Base-by-base conservation (phyloP, 2,888 invertebrate genomes). In the Oxytorus armatus region DNA sequence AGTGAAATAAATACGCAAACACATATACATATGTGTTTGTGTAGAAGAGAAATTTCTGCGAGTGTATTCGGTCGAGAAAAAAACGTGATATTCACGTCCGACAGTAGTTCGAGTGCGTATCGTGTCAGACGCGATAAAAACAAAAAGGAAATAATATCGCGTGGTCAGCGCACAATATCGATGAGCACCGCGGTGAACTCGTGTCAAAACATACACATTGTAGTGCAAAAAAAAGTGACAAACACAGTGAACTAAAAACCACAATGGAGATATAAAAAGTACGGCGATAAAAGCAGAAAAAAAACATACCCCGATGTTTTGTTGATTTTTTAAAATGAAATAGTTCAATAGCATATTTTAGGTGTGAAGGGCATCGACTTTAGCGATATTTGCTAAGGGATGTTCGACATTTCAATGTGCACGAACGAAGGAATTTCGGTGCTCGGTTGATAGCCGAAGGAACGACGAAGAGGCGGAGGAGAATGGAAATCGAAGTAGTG, bases 41-140 rank as follows among this genome's bases (percentile, higher is more conserved):
- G 16, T n/a, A 39, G 8, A 11, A 14, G 23, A 29, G 29, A 47
- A 29, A 29, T 77, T 49, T 21, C 63, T 55, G 63, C 44, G 4
- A 14, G 11, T 47, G 18, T 33, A 23, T 36, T 14, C 25, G 4
- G 51, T 39, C 14, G 16, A 57, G 55, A 55, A 39, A 57, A 39
- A 23, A 25, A n/a, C n/a, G 65, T 47, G 8, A 65, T 57, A 72
- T 59, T 59, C 66, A 76, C 51, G 59, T n/a, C 25, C n/a, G 10
- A 39, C 53, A 69, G 74, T 79, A 68, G 59, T 70, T 65, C 42
- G 59, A 29, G 79, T 70, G 65, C 29, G 44, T 66, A 51, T 79
- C 65, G 75, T 14, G 65, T 79, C 70, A 47, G 70, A 59, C 75
- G 39, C 75, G 74, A 70, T 8, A 57, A 18, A 51, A 8, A 39